Conservation (phyloP, 2,113 vertebrate species). For the Carassius auratus region DNA sequence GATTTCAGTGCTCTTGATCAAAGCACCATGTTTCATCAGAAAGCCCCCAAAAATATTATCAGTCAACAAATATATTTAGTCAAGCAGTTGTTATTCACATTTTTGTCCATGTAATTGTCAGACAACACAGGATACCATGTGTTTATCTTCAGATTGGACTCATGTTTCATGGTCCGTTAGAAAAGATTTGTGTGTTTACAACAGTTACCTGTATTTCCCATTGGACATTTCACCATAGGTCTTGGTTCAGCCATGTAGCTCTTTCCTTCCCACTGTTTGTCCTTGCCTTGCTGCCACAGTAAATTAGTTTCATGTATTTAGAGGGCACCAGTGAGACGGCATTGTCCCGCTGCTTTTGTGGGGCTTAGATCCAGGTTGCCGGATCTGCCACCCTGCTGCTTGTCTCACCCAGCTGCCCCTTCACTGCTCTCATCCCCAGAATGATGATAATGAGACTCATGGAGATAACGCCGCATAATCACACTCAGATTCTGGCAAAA, state of each 20-base stretch:
- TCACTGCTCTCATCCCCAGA: slow-evolving; percentile 25
- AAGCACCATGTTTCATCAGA: slow-evolving; percentile 55
- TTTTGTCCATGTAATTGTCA: slow-evolving; percentile 1
- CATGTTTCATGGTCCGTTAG: neutral
- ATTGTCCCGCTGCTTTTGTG: slow-evolving; percentile 59
- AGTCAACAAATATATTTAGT: slow-evolving; percentile 11
- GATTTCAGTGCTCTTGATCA: slow-evolving; percentile 71
- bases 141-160: neutral
- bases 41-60: neutral
- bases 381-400: slow-evolving; percentile 46
- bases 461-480: slow-evolving; percentile 60
- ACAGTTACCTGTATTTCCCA: slow-evolving; percentile 18
- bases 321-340: slow-evolving; percentile 50
- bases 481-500: slow-evolving; percentile 53
- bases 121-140: neutral
- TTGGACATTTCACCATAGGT: neutral
- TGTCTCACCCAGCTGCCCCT: slow-evolving; percentile 58
- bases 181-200: slow-evolving; percentile 18
- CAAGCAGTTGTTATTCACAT: neutral
- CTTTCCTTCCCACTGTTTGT: slow-evolving; percentile 11
- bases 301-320: slow-evolving; percentile 40
- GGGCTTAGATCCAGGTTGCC: slow-evolving; percentile 48
- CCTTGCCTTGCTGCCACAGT: slow-evolving; percentile 28
- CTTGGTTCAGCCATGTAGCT: slow-evolving; percentile 3
- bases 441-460: slow-evolving; percentile 54